These are phyloP conservation scores for Halisarca cf. caerulea DNA, from an alignment of 37 sponge, comb jelly and placozoan species.

Conservation along the genomic window DNA sequence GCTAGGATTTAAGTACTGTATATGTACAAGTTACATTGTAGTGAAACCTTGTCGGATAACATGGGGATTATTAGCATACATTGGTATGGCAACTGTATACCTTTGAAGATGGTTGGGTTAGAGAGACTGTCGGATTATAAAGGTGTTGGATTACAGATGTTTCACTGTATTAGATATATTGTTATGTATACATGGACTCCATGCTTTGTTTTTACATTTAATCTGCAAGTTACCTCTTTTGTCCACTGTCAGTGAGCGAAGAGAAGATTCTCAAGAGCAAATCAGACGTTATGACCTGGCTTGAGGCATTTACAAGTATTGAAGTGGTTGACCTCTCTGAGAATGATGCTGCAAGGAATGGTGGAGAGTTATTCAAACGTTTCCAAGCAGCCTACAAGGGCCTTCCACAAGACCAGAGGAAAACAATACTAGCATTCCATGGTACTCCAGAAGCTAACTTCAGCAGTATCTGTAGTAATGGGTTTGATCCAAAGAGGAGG, in stretches of 20 bases:
- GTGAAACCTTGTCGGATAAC: too few relatives aligned
- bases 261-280: slow-evolving; percentile 47
- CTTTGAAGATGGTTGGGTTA: too few relatives aligned
- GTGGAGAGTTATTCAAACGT: slow-evolving; percentile 53
- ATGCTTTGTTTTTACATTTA: too few relatives aligned
- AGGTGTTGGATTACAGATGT: too few relatives aligned
- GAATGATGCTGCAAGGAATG: slow-evolving; percentile 61
- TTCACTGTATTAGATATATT: too few relatives aligned
- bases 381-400: slow-evolving; percentile 36
- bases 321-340: slow-evolving; percentile 57
- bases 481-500: slow-evolving; percentile 53
- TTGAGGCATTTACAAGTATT: slow-evolving; percentile 52
- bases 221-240: too few relatives aligned
- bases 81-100: too few relatives aligned
- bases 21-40: too few relatives aligned
- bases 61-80: too few relatives aligned
- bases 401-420: slow-evolving; percentile 57
- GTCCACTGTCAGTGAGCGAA: neutral
- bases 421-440: slow-evolving; percentile 78
- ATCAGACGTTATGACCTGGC: slow-evolving; percentile 52
- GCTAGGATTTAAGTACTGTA: too few relatives aligned
- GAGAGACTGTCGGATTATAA: too few relatives aligned
- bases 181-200: too few relatives aligned
- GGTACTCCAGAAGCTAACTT: slow-evolving; percentile 75
- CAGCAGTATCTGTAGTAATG: slow-evolving; percentile 70